Percentiles rank a stretch among this genome's conserved stretches.
phyloP scores from a whole-genome alignment of 2,888 invertebrate species.

The Hypomecis atomaria region DNA sequence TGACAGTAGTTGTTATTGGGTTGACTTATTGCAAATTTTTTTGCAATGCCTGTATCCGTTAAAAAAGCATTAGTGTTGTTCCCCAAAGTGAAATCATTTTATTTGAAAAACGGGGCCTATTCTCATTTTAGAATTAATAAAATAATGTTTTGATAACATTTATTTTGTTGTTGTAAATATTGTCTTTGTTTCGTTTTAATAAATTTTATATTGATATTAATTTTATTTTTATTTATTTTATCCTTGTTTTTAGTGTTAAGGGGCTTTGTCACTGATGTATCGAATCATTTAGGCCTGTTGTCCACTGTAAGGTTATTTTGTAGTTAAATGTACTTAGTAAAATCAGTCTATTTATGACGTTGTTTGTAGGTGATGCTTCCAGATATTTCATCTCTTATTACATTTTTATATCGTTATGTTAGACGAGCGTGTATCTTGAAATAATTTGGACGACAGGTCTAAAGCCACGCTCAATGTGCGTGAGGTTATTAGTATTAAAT shows the following conservation, averaged over 20 bases:
- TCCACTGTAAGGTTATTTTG: conserved; percentile 17
- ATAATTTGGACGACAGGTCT: conserved; percentile 18
- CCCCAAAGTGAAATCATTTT: conserved; percentile 20
- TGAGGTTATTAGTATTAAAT: conserved; percentile 38
- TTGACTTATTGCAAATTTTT: neutral
- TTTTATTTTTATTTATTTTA: conserved; percentile 58
- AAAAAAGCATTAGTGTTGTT: conserved; percentile 23
- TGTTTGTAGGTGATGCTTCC: neutral
- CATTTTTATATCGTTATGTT: too few relatives aligned
- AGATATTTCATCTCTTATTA: neutral
- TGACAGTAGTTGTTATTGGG: neutral
- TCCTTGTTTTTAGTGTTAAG: conserved; percentile 44
- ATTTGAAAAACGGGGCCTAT: conserved; percentile 53
- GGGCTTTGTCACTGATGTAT: conserved; percentile 43
- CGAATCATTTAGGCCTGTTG: conserved; percentile 24
- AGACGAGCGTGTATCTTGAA: neutral
- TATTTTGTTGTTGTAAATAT: conserved; percentile 77
- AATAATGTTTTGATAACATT: conserved; percentile 57
- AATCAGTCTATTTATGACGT: neutral
- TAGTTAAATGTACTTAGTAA: neutral
- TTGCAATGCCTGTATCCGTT: neutral
- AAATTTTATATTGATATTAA: conserved; percentile 70
- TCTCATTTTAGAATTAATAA: conserved; percentile 62
- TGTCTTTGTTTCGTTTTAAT: conserved; percentile 72
- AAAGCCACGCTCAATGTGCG: conserved; percentile 12